These are phyloP conservation scores for Beris morrisii DNA, from an alignment of 2,888 invertebrate species.

Conservation along the genomic window DNA sequence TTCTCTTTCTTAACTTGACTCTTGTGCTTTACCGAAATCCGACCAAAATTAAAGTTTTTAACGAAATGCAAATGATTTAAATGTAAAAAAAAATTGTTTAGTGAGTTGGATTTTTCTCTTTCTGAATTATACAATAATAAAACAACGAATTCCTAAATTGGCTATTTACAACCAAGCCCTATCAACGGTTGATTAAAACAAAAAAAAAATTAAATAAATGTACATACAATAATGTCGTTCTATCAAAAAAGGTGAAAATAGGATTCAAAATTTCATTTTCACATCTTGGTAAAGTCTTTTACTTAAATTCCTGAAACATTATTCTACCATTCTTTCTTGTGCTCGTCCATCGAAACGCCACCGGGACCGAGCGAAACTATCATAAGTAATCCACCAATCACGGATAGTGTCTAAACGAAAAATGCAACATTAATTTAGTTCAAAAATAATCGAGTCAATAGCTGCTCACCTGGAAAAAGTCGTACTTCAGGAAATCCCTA, in stretches of 20 bases:
- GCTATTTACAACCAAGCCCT: conserved; percentile 14
- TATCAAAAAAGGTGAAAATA: conserved; percentile 17
- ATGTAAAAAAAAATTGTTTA: conserved; percentile 20
- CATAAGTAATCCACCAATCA: conserved; percentile 97
- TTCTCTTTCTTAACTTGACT: conserved; percentile 3
- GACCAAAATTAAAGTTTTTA: neutral
- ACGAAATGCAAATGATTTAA: conserved; percentile 20
- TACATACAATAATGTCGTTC: conserved; percentile 5
- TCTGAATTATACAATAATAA: conserved; percentile 23
- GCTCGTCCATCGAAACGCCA: conserved; percentile 99
- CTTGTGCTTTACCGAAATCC: conserved; percentile 16
- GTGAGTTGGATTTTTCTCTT: conserved; percentile 16
- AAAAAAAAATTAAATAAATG: conserved; percentile 23
- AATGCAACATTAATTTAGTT: neutral
- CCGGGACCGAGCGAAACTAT: conserved; percentile 98
- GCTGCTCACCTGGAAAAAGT: conserved; percentile 93
- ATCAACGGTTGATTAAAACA: conserved; percentile 23
- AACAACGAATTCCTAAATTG: conserved; percentile 24
- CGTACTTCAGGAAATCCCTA: conserved; percentile 99
- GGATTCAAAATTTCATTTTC: conserved; percentile 26
- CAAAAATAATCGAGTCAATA: neutral
- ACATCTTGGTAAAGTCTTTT: conserved; percentile 30
- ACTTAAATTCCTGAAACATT: conserved; percentile 14
- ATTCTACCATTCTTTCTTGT: conserved; percentile 87
- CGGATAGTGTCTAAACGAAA: conserved; percentile 84